Evolutionary conservation across 2,113 vertebrate genomes (phyloP).

Genomic region (Cyanoramphus novaezelandiae): DNA sequence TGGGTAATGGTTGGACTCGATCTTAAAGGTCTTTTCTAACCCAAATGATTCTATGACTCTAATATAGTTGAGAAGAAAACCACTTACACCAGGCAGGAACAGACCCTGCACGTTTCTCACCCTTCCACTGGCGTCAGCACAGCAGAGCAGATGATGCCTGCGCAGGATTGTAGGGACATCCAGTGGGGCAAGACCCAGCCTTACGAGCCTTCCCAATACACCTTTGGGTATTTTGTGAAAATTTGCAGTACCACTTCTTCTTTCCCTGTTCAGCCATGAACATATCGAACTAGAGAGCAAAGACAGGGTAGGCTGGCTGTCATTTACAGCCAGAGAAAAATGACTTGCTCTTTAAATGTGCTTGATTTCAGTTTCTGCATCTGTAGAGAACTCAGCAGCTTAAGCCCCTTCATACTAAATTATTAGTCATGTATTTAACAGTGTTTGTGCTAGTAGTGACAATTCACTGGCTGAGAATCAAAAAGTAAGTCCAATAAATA

Average conservation of each 20-base stretch:
- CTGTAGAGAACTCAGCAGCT: background rate
- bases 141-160: rapidly evolving
- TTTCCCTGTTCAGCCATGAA: background rate
- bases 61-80: background rate
- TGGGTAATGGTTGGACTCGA: background rate
- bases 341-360: background rate
- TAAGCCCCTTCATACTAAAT: background rate
- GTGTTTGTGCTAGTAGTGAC: background rate
- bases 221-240: background rate
- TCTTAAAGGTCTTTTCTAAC: background rate
- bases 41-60: background rate
- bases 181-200: background rate
- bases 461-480: background rate
- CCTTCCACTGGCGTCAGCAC: background rate
- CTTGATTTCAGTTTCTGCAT: background rate
- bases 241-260: background rate
- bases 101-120: rapidly evolving
- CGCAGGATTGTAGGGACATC: background rate
- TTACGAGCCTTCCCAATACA: rapidly evolving
- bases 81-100: background rate
- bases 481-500: background rate
- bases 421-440: background rate
- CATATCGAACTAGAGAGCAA: background rate
- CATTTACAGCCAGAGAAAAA: background rate
- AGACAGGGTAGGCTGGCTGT: background rate